These are phyloP conservation scores for Drosophila parthenogenetica DNA, from an alignment of 2,888 invertebrate species.

Conservation along the genomic window DNA sequence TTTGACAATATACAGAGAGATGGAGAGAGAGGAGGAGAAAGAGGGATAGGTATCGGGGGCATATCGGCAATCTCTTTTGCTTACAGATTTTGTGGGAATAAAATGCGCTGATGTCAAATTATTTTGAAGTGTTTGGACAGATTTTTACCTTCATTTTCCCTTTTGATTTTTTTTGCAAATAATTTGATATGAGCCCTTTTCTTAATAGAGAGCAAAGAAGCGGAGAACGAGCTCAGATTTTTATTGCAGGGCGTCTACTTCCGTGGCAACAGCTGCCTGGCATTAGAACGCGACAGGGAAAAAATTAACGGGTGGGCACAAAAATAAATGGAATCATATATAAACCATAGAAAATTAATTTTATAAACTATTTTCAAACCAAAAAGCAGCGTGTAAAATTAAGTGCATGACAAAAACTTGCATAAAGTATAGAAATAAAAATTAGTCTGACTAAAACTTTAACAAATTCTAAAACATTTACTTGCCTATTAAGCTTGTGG, in stretches of 20 bases:
- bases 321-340: conserved; percentile 10
- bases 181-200: conserved; percentile 70
- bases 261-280: conserved; percentile 71
- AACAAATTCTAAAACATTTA: background rate
- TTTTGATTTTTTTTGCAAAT: conserved; percentile 47
- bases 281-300: background rate
- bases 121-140: conserved; percentile 85
- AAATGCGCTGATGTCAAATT: conserved; percentile 83
- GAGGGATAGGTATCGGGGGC: conserved; percentile 24
- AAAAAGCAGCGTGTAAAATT: background rate
- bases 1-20: conserved; percentile 71
- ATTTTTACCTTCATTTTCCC: conserved; percentile 53
- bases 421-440: background rate
- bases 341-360: background rate
- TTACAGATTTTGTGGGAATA: conserved; percentile 78
- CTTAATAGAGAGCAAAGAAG: background rate
- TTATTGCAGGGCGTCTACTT: conserved; percentile 74
- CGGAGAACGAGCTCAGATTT: conserved; percentile 38
- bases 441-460: background rate
- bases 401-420: background rate
- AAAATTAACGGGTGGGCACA: conserved; percentile 7
- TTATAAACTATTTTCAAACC: background rate
- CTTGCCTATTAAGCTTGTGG: background rate
- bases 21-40: conserved; percentile 8
- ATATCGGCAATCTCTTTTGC: conserved; percentile 42